Conservation (phyloP, 2,113 vertebrate species). For the Gadus chalcogrammus region DNA sequence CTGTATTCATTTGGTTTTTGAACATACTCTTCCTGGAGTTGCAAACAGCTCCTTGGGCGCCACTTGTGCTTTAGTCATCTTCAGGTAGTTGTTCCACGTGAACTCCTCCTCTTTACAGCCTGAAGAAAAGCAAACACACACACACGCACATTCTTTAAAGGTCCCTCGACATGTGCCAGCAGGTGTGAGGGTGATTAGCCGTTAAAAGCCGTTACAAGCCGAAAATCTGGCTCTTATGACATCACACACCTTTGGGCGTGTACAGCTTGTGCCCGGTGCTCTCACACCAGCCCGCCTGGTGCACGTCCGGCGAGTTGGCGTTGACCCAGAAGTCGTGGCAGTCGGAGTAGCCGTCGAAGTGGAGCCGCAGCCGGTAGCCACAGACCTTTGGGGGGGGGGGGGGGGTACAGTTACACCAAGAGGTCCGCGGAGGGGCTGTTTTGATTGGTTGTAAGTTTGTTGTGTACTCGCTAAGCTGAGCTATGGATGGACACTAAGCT, state of each 20-base stretch:
- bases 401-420: neutral
- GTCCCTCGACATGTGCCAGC: no score
- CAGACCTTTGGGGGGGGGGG: constrained; percentile 80
- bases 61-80: constrained; percentile 89
- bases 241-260: constrained; percentile 87
- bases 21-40: constrained; percentile 82
- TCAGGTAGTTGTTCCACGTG: constrained; percentile 93
- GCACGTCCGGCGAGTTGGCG: constrained; percentile 89
- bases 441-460: no score
- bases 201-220: no score
- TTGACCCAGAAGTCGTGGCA: constrained; percentile 99
- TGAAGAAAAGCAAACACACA: constrained; percentile 49
- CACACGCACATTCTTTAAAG: neutral
- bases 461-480: no score
- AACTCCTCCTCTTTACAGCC: constrained; percentile 98
- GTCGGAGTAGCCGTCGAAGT: constrained; percentile 96
- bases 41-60: constrained; percentile 90
- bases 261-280: constrained; percentile 92
- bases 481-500: no score
- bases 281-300: constrained; percentile 92
- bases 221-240: no score
- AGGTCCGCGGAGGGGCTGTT: neutral
- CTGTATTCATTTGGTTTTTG: neutral
- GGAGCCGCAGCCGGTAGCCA: constrained; percentile 90
- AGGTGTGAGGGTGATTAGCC: no score